These are phyloP conservation scores for Acrocephalus arundinaceus DNA, from an alignment of 2,113 vertebrate species.

Conservation along the genomic window DNA sequence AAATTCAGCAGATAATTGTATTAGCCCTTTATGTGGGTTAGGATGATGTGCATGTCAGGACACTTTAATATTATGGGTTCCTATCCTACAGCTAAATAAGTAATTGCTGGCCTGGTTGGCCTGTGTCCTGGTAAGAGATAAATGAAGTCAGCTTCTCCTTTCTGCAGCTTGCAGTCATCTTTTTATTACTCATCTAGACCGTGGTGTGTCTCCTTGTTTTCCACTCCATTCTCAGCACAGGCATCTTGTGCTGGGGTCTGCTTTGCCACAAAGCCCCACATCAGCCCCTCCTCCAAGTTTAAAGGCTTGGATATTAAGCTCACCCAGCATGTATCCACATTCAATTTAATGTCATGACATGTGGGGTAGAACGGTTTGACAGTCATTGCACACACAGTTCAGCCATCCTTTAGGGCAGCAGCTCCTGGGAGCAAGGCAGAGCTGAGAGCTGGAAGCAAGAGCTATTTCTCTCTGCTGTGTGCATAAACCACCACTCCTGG, in stretches of 20 bases:
- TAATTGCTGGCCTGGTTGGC: slow-evolving; percentile 17
- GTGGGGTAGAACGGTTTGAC: neutral
- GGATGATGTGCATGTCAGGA: neutral
- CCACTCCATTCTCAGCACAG: neutral
- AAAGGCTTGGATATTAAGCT: neutral
- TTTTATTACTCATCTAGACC: slow-evolving; percentile 14
- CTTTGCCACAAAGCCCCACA: neutral
- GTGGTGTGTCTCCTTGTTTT: neutral
- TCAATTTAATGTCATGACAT: neutral
- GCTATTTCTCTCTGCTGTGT: neutral
- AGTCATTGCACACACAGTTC: neutral
- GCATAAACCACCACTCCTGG: neutral
- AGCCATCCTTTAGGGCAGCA: neutral
- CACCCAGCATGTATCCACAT: neutral
- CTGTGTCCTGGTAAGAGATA: neutral
- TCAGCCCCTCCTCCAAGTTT: neutral
- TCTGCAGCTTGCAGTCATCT: slow-evolving; percentile 54
- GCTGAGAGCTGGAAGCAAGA: neutral
- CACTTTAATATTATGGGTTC: slow-evolving; percentile 13
- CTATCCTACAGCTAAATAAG: slow-evolving; percentile 15
- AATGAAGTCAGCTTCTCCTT: slow-evolving; percentile 41
- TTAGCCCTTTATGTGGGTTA: slow-evolving; percentile 2
- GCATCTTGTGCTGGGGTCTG: neutral
- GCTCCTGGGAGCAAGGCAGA: neutral
- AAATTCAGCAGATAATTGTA: slow-evolving; percentile 4